phyloP scores from a whole-genome alignment of 2,888 invertebrate genomes.

The Lasioglossum morio region DNA sequence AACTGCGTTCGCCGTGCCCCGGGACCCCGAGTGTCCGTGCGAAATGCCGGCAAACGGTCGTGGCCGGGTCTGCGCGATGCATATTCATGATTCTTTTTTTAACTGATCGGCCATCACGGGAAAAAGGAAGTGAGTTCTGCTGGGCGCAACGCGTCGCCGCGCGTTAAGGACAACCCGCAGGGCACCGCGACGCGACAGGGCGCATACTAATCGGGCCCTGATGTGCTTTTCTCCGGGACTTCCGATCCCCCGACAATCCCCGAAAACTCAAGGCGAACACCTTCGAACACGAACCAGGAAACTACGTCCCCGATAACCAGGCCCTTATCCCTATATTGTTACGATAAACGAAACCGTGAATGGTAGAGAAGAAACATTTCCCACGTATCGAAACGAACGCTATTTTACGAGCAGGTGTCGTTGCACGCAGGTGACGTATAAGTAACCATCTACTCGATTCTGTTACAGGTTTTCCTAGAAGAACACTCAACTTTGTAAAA shows the following conservation, averaged over 20 bases:
- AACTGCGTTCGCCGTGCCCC: constrained; percentile 33
- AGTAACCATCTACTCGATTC: neutral
- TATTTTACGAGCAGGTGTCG: neutral
- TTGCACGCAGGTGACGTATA: neutral
- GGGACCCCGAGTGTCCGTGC: constrained; percentile 52
- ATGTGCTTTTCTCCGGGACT: constrained; percentile 62
- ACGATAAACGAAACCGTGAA: neutral
- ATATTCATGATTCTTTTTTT: constrained; percentile 81
- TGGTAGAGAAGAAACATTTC: neutral
- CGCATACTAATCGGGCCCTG: constrained; percentile 79
- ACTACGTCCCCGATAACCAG: neutral
- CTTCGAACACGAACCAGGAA: neutral
- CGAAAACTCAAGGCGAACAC: neutral
- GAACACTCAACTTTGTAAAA: neutral
- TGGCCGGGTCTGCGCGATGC: constrained; percentile 72
- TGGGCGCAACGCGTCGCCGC: constrained; percentile 73
- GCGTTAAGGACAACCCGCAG: constrained; percentile 78
- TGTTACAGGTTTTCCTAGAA: constrained; percentile 1
- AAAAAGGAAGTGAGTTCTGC: constrained; percentile 82
- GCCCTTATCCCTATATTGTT: neutral
- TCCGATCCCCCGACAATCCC: constrained; percentile 54
- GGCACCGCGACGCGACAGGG: constrained; percentile 77
- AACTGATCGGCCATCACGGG: constrained; percentile 82
- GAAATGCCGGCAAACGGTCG: constrained; percentile 72
- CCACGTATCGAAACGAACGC: neutral